Evolutionary conservation across 2,797 vertebrate species (phyloP), one percentile per base, ranked within the genome.

Genomic region (Schizopygopsis pylzovi): DNA sequence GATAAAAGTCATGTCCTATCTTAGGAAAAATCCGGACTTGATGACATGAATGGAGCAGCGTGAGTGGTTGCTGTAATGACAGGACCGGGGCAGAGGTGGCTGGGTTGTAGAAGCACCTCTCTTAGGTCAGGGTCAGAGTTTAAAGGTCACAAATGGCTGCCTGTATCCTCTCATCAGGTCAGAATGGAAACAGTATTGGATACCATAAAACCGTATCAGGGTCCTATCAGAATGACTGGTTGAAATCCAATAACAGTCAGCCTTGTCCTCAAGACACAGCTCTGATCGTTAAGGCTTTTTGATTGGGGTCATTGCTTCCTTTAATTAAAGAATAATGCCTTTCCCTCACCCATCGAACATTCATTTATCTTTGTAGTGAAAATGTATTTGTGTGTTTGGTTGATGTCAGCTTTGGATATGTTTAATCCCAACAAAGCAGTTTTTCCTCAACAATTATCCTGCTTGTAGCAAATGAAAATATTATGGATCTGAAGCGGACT

Each of bases 151-250:
- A 95, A 95, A 95, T 96, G 93, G 93, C 92, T 93, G 91, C 91
- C 94, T 95, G 94, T 95, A 95, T 96, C 94, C 92, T 92, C 94
- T 94, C 93, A 95, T 95, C 92, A 92, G 92, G 90, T 92, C 86
- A 84, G 88, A 86, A 87, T 91, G 94, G 93, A 92, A 91, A 88
- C 79, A 86, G 93, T 91, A 90, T 92, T 91, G 88, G 85, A 86
- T 71, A 90, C 92, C 93, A 94, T 96, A 96, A 96, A 95, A 90
- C 90, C 68, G 91, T 92, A 92, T 94, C 93, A 92, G 92, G 43
- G 43, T 82, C 89, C 90, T 93, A 93, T 92, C 94, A 94, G 92
- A 92, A 89, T 92, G 89, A 91, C 59, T 79, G 91, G 89, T 82
- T 90, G 81, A 95, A 95, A 95, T 95, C 93, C 94, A 95, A 95